A percentile compares a stretch with the other conserved stretches of the same genome.
Conservation (phyloP, 2,113 vertebrate genomes). For the Ictidomys tridecemlineatus region DNA sequence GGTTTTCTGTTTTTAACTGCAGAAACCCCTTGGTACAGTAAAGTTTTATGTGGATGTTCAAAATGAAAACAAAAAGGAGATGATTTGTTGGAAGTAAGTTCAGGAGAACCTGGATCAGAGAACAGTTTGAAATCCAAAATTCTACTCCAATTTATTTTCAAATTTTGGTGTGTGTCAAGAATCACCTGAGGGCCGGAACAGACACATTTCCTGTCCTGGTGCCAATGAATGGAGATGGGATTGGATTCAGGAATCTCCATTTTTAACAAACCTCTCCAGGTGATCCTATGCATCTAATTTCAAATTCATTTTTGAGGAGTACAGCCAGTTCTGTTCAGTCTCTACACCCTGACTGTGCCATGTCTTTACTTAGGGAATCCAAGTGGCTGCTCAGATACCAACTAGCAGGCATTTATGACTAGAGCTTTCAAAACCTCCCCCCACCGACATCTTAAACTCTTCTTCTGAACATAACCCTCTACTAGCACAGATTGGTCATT, state of each 20-base stretch:
- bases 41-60: background rate
- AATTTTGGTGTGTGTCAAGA: background rate
- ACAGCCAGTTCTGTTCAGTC: background rate
- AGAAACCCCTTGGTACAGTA: background rate
- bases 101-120: background rate
- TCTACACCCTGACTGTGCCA: background rate
- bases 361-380: background rate
- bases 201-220: background rate
- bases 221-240: background rate
- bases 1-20: background rate
- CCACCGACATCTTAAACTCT: background rate
- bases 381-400: background rate
- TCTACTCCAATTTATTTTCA: background rate
- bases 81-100: background rate
- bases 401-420: background rate
- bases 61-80: background rate
- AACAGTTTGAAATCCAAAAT: slow-evolving; percentile 8
- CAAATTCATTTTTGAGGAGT: slow-evolving; percentile 23
- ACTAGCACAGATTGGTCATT: background rate
- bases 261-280: background rate
- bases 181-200: background rate
- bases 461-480: background rate
- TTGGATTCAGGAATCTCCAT: background rate
- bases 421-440: background rate
- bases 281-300: background rate